Evolutionary conservation across 2,888 invertebrate species (phyloP).

Genomic region (Tubulanus polymorphus): DNA sequence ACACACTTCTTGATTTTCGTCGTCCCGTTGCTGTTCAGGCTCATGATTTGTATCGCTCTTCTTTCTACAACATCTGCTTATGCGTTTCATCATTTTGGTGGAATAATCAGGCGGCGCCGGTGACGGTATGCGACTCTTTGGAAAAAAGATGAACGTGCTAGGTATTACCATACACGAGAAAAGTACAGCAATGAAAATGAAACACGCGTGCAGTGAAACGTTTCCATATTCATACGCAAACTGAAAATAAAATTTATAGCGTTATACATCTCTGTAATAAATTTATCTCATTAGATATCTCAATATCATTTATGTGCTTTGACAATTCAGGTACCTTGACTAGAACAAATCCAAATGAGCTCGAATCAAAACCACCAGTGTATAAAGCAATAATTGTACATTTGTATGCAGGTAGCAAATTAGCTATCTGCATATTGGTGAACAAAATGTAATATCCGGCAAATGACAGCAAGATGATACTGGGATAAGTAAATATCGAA

Average conservation of each 20-base stretch:
- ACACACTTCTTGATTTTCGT: too few species aligned
- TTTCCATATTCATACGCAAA: slow-evolving; percentile 20
- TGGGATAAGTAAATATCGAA: slow-evolving; percentile 19
- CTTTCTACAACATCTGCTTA: background rate
- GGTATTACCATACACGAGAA: slow-evolving; percentile 11
- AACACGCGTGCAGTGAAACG: slow-evolving; percentile 17
- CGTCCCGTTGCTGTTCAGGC: too few species aligned
- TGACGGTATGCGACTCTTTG: slow-evolving; percentile 17
- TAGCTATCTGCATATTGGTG: slow-evolving; percentile 24
- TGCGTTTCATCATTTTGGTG: background rate
- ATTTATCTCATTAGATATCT: too few species aligned
- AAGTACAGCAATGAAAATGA: slow-evolving; percentile 15
- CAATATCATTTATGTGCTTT: too few species aligned
- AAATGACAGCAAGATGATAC: slow-evolving; percentile 20
- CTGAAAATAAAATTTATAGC: too few species aligned
- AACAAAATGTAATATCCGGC: slow-evolving; percentile 23
- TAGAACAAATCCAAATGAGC: slow-evolving; percentile 20
- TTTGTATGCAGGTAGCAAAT: slow-evolving; percentile 20
- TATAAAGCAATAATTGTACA: slow-evolving; percentile 26
- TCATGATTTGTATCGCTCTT: background rate
- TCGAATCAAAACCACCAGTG: slow-evolving; percentile 25
- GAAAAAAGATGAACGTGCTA: slow-evolving; percentile 23
- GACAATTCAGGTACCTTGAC: slow-evolving; percentile 26
- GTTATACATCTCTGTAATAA: too few species aligned
- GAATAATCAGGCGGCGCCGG: slow-evolving; percentile 17